Conservation (phyloP, 2,797 vertebrate species). For the Triplophysa yarkandensis region DNA sequence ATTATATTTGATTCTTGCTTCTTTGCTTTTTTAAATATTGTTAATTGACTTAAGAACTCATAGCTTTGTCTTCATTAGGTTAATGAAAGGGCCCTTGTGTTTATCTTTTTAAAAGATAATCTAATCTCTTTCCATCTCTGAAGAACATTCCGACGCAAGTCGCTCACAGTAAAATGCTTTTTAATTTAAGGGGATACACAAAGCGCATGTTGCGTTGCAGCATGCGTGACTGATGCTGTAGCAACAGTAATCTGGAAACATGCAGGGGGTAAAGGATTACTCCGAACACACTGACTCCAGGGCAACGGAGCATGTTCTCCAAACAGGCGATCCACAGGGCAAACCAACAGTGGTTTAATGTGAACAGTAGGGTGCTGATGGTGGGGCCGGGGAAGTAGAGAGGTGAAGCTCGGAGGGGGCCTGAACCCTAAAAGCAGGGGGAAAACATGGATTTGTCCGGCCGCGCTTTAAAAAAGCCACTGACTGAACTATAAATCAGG, state of each 20-base stretch:
- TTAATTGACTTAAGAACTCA: slow-evolving; percentile 85
- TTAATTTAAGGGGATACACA: slow-evolving; percentile 13
- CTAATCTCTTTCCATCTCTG: slow-evolving; percentile 79
- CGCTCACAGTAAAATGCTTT: slow-evolving; percentile 62
- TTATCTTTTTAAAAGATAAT: slow-evolving; percentile 83
- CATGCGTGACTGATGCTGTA: slow-evolving; percentile 51
- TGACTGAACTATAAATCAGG: slow-evolving; percentile 74
- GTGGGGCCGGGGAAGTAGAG: slow-evolving; percentile 30
- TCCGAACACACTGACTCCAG: slow-evolving; percentile 76
- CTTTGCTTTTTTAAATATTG: slow-evolving; percentile 77
- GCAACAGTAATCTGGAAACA: slow-evolving; percentile 53
- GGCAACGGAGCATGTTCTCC: slow-evolving; percentile 73
- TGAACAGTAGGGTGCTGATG: slow-evolving; percentile 70
- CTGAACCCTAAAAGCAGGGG: slow-evolving; percentile 51
- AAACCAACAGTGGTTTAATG: slow-evolving; percentile 76
- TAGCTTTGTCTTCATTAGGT: slow-evolving; percentile 83
- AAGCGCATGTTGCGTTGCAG: slow-evolving; percentile 11
- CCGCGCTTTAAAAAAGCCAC: slow-evolving; percentile 70
- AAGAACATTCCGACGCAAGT: slow-evolving; percentile 58
- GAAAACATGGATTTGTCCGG: slow-evolving; percentile 69
- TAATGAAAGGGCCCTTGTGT: slow-evolving; percentile 83
- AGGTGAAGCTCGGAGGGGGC: slow-evolving; percentile 36
- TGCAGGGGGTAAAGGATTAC: slow-evolving; percentile 71
- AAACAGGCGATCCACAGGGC: slow-evolving; percentile 74
- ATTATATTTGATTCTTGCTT: slow-evolving; percentile 2